These are phyloP conservation scores for Scaptomyza montana DNA, from an alignment of 1,140 invertebrate species.

Conservation along the genomic window DNA sequence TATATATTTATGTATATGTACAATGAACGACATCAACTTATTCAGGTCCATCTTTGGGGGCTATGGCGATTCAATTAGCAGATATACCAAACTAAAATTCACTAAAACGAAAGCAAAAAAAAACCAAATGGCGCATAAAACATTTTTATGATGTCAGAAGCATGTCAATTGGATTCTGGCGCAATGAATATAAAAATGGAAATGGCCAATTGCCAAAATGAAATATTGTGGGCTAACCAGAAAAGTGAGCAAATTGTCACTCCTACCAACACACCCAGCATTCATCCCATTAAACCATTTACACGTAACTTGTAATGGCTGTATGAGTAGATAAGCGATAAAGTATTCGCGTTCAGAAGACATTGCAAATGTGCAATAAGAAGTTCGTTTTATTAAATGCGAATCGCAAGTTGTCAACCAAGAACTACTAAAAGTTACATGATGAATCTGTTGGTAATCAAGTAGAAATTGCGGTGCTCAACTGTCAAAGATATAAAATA, in stretches of 20 bases:
- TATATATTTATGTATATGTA: background rate
- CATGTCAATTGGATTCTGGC: slow-evolving; percentile 21
- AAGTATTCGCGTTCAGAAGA: slow-evolving; percentile 4
- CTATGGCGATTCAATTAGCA: slow-evolving; percentile 57
- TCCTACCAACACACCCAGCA: background rate
- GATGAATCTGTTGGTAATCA: background rate
- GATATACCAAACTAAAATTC: slow-evolving; percentile 37
- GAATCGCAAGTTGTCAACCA: background rate
- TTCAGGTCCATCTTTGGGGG: background rate
- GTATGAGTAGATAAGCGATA: slow-evolving; percentile 22
- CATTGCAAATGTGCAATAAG: slow-evolving; percentile 8
- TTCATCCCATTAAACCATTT: slow-evolving; percentile 23
- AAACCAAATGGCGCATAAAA: slow-evolving; percentile 33
- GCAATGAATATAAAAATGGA: slow-evolving; percentile 27
- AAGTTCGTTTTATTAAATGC: slow-evolving; percentile 6
- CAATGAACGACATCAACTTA: slow-evolving; percentile 18
- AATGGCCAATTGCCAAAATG: slow-evolving; percentile 46
- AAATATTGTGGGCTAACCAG: slow-evolving; percentile 43
- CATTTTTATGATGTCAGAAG: slow-evolving; percentile 47
- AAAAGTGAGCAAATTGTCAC: slow-evolving; percentile 25
- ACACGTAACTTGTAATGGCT: slow-evolving; percentile 33
- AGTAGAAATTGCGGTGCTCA: too few relatives aligned
- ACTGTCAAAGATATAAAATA: too few relatives aligned
- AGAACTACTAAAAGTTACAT: background rate
- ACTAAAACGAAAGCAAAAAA: slow-evolving; percentile 14